Base-by-base conservation (phyloP, 2,113 vertebrate species). In the Romanogobio albipinnatus region DNA sequence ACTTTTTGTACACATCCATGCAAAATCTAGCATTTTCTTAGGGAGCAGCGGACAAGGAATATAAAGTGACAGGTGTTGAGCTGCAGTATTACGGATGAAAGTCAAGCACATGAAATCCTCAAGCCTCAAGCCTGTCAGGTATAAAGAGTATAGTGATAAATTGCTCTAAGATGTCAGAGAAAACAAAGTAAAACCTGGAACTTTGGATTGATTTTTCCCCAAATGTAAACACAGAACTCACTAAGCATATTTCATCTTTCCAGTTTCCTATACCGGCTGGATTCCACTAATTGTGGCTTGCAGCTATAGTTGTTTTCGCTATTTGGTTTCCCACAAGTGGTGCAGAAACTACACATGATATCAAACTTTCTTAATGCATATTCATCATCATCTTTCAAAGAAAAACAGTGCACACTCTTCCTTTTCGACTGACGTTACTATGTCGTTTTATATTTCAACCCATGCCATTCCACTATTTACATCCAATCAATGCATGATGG, bases 41-140 rank as follows among this genome's bases (percentile, higher is more conserved):
- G 43, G 22, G 22, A 73, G 68, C 39, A 13, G 22, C 22, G 11
- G 36, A 45, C 9, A 47, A n/a, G 36, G 39, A 74, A 74, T 49
- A 74, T 74, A 49, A 74, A 74, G 71, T 74, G n/a, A 74, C 71
- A 71, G 36, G 43, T 74, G 71, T 45, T 74, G 71, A 74, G 71
- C 71, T 26, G n/a, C 43, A 74, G 43, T 49, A 74, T 47, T 74
- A 74, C 43, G 47, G 43, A 74, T 74, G 43, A 74, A 74, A 74
- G 43, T 26, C 71, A 74, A 74, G 71, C 70, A 49, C 43, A 49
- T 74, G 43, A 74, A 49, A 74, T 74, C 13, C 71, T 74, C n/a
- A 15, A n/a, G 71, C 43, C 43, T 29, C 29, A 29, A 29, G 29
- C 29, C 71, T 74, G 71, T 74, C 71, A 74, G 71, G 43, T 74